A percentile compares a stretch with the other conserved stretches of the same genome.
These are phyloP conservation scores for Macrostomum lignano DNA, from an alignment of 1,140 invertebrate species.

Conservation along the genomic window DNA sequence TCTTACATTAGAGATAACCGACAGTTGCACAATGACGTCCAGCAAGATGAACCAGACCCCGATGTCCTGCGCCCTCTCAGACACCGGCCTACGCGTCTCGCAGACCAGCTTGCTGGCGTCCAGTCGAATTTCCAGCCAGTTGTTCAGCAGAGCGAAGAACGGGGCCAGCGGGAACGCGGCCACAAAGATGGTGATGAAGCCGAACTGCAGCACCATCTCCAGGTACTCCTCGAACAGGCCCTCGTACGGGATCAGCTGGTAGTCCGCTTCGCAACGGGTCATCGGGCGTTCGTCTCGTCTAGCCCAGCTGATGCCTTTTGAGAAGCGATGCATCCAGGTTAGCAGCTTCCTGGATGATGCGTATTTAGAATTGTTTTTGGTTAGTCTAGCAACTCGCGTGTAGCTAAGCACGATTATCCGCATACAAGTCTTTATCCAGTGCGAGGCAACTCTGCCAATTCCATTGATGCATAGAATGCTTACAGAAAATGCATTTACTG, in stretches of 20 bases:
- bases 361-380: too few species aligned
- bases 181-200: slow-evolving; percentile 56
- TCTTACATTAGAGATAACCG: slow-evolving; percentile 44
- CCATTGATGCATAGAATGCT: too few species aligned
- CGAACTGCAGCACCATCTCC: slow-evolving; percentile 72
- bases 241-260: slow-evolving; percentile 57
- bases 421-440: too few species aligned
- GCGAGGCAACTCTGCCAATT: too few species aligned
- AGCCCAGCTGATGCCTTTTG: too few species aligned
- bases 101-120: slow-evolving; percentile 52
- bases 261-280: slow-evolving; percentile 62
- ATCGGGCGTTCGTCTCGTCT: too few species aligned
- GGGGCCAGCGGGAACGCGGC: slow-evolving; percentile 53
- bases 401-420: too few species aligned
- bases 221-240: slow-evolving; percentile 81
- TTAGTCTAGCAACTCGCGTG: too few species aligned
- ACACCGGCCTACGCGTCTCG: slow-evolving; percentile 41
- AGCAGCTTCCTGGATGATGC: slow-evolving; percentile 1
- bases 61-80: slow-evolving; percentile 44
- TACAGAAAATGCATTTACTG: too few species aligned
- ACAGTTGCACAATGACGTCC: slow-evolving; percentile 38
- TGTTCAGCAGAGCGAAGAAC: slow-evolving; percentile 49
- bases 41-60: slow-evolving; percentile 47
- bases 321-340: slow-evolving; percentile 3
- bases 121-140: slow-evolving; percentile 47